Evolutionary conservation across 2,113 vertebrate species (phyloP).

Genomic region (Notothenia rossii): DNA sequence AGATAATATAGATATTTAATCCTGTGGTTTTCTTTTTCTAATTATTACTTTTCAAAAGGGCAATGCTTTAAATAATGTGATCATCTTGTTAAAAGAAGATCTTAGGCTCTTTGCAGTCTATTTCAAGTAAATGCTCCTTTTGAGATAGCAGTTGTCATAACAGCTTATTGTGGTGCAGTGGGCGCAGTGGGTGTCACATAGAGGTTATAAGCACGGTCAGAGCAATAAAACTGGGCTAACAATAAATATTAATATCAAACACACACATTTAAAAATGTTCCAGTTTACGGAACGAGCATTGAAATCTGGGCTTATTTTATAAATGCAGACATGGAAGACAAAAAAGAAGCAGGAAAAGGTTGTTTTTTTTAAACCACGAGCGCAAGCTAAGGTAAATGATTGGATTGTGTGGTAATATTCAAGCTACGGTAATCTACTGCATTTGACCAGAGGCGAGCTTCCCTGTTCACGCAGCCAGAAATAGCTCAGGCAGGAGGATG

Average conservation of each 20-base stretch:
- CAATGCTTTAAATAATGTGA: constrained; percentile 8
- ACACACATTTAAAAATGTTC: constrained; percentile 7
- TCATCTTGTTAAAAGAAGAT: not conserved
- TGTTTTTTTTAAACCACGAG: too few relatives aligned
- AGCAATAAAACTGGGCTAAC: constrained; percentile 32
- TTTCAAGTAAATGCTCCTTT: constrained; percentile 15
- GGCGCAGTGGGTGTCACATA: not conserved
- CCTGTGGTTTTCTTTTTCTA: not conserved
- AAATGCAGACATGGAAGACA: not conserved
- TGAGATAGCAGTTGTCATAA: constrained; percentile 5
- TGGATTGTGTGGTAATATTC: constrained; percentile 13
- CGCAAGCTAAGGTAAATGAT: constrained; percentile 9
- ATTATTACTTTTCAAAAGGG: not conserved
- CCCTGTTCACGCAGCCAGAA: constrained; percentile 36
- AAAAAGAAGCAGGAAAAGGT: not conserved
- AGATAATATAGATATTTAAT: not conserved
- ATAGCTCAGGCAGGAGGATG: constrained; percentile 52
- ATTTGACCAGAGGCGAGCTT: constrained; percentile 41
- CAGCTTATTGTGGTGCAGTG: constrained; percentile 9
- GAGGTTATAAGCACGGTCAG: constrained; percentile 5
- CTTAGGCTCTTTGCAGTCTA: constrained; percentile 1
- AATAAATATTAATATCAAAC: constrained; percentile 32
- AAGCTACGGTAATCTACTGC: constrained; percentile 41
- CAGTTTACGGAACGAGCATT: not conserved
- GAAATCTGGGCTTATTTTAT: not conserved